These are phyloP conservation scores for Sebastes diaconus DNA, from an alignment of 2,797 vertebrate genomes.

Conservation along the genomic window DNA sequence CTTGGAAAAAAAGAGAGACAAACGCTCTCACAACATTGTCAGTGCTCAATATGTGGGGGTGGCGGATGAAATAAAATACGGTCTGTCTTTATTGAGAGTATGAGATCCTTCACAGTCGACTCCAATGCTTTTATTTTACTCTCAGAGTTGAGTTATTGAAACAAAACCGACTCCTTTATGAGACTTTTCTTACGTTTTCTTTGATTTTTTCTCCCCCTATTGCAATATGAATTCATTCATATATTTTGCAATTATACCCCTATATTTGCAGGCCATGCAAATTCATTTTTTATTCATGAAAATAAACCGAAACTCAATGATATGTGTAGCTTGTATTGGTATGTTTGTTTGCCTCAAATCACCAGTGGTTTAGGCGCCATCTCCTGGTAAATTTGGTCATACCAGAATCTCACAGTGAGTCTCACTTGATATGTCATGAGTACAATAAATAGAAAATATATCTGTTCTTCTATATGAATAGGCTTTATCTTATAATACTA, in stretches of 20 bases:
- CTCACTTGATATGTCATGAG: neutral
- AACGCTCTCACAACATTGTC: constrained; percentile 36
- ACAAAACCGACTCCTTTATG: neutral
- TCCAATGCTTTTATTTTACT: constrained; percentile 16
- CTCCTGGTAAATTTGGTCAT: constrained; percentile 60
- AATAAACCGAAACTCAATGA: neutral
- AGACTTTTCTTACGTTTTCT: neutral
- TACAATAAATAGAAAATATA: neutral
- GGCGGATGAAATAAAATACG: constrained; percentile 27
- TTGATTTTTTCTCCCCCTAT: neutral
- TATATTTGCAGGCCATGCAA: neutral
- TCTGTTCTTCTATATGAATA: neutral
- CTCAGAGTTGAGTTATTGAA: neutral
- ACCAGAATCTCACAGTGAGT: neutral
- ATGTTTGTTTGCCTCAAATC: neutral
- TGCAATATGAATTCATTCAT: neutral
- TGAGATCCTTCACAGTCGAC: neutral
- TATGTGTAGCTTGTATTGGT: neutral
- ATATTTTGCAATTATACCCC: neutral
- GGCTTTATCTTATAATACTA: neutral
- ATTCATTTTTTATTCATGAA: neutral
- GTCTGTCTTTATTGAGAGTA: constrained; percentile 14
- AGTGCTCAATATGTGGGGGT: constrained; percentile 29
- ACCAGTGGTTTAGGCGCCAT: constrained; percentile 64
- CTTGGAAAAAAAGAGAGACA: constrained; percentile 54